Conservation (phyloP, 2,797 vertebrate species). For the Oreochromis mossambicus region DNA sequence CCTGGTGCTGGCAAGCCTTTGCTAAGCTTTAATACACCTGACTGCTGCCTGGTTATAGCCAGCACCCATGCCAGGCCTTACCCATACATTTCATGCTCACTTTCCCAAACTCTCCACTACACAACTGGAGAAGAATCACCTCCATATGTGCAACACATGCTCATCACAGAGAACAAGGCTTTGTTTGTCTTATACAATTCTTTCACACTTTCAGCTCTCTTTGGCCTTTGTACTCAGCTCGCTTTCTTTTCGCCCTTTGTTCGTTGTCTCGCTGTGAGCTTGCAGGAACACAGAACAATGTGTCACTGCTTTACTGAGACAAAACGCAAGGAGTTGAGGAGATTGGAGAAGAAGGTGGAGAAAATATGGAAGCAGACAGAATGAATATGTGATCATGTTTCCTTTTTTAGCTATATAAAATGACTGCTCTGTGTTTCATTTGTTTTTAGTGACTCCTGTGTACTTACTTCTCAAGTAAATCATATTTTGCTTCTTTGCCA, state of each 20-base stretch:
- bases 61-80: not conserved
- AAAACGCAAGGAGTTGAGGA: not conserved
- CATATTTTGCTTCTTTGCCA: conserved; percentile 1
- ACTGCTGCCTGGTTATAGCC: not conserved
- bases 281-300: not conserved
- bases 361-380: not conserved
- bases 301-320: not conserved
- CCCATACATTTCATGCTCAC: not conserved
- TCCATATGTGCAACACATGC: conserved; percentile 66
- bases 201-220: conserved; percentile 28
- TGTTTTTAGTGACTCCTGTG: not conserved
- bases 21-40: conserved; percentile 18
- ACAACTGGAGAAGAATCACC: conserved; percentile 6
- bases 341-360: not conserved
- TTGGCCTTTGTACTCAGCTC: conserved; percentile 6
- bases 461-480: not conserved
- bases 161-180: conserved; percentile 34
- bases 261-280: not conserved
- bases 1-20: not conserved
- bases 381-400: not conserved
- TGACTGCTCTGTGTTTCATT: not conserved
- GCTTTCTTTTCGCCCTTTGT: not conserved
- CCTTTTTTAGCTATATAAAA: not conserved
- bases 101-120: not conserved
- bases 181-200: conserved; percentile 33